Conservation (phyloP, 2,113 vertebrate species). For the Triplophysa tibetana region DNA sequence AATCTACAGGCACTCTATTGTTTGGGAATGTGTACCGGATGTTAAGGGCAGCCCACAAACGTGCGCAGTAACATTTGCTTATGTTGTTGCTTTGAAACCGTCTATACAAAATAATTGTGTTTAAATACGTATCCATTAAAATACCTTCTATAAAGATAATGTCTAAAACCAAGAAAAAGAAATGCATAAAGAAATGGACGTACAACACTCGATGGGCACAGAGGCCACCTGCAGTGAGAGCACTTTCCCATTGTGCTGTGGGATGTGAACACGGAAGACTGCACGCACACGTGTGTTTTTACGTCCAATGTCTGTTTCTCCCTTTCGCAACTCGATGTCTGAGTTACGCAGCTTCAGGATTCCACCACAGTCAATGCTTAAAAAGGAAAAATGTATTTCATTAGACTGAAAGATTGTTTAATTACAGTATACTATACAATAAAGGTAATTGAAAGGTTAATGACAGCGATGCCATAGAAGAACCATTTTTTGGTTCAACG, state of each 20-base stretch:
- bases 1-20: no score
- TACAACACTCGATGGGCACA: conserved; percentile 93
- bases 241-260: conserved; percentile 82
- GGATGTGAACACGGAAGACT: conserved; percentile 89
- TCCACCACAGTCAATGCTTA: conserved; percentile 93
- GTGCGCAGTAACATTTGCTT: no score
- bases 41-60: no score
- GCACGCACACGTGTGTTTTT: conserved; percentile 95
- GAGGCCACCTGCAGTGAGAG: conserved; percentile 89
- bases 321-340: conserved; percentile 96
- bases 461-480: no score
- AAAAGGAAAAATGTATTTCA: background rate
- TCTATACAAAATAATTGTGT: no score
- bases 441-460: no score
- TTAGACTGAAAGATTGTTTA: background rate
- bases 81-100: no score
- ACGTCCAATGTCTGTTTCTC: conserved; percentile 92
- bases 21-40: no score
- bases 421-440: background rate
- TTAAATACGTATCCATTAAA: no score
- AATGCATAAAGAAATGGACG: conserved; percentile 63
- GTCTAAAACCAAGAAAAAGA: no score
- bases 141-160: no score
- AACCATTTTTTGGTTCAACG: no score
- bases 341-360: conserved; percentile 96